Base-by-base conservation (phyloP, 30 jellyfish, hydroid and myxozoan species). In the Hydractinia symbiolongicarpus region DNA sequence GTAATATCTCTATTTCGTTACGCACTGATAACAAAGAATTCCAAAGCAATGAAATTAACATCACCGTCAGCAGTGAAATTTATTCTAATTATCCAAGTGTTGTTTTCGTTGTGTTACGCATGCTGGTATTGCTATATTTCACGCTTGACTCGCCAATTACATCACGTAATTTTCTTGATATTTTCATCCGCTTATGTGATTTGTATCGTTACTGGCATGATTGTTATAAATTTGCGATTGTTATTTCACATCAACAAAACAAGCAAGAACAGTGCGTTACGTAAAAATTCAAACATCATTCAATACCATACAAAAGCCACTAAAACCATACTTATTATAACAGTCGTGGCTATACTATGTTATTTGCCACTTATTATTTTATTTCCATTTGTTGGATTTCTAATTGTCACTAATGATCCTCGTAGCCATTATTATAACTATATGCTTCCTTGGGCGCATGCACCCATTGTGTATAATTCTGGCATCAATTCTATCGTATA, bases 361-460 rank as follows among this genome's bases (percentile, higher is more conserved):
- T 71, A 7, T 30, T n/a, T 71, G 8, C 80, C 80, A 20, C 17
- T 53, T 14, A 50, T 71, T 4, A 7, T 71, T 5, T 49, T 58
- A 50, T 71, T 71, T 71, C 9, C 56, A 7, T 49, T 71, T 6
- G 51, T 58, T 8, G 69, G 61, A 11, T 30, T 15, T 58, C 51
- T 71, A 15, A 55, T 71, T 0, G 30, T 71, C 50, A 8, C 80
- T 55, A 20, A 50, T 20, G 80, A 71, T 15, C 61, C 9, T 6
- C 50, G 80, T 15, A 71, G 61, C 7, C 7, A 30, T 6, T 71
- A 71, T 20, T 71, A 71, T 20, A 55, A 71, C 61, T 71, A 71
- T 58, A 30, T 71, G 54, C 40, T 71, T 19, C 80, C 80, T 49
- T 71, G 80, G 80, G 56, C 80, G 1, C 61, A 71, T 53, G 61